Base-by-base conservation (phyloP, 2,888 invertebrate species). In the Cyrtodaria siliqua region DNA sequence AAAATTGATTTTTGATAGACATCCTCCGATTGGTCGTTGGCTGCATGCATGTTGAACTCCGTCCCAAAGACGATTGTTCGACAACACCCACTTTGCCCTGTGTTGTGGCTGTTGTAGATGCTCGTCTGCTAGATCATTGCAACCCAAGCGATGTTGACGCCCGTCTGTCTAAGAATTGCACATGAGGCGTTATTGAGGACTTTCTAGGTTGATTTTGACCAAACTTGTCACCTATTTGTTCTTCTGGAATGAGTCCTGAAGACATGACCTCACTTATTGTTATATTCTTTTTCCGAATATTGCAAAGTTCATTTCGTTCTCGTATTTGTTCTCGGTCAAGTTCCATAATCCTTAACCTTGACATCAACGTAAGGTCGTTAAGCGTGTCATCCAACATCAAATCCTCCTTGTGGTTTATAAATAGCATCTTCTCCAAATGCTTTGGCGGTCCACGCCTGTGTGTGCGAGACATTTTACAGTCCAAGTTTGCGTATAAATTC, bases 371-470 rank as follows among this genome's bases (percentile, higher is more conserved):
- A 12, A 87, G 72, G 16, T 80, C 69, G n/a, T 74, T 75, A 23
- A 87, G 52, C 52, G 71, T 76, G 40, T 79, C 74, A 38, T 78
- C 79, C 8, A 88, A 64, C 42, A 82, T 52, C 14, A 82, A 77
- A 18, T 88, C 87, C 56, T 88, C 87, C 50, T 85, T 86, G 60
- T 88, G 85, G 60, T 88, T 88, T 6, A 84, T 79, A 57, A 86
- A 85, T n/a, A 87, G 62, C 83, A 84, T 87, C 66, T 84, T 88
- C 69, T 88, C 87, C 62, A 88, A 61, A 53, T 84, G 74, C 60
- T 83, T 83, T 6, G 87, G 83, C 14, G 83, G 74, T 29, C 83
- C 79, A 20, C 70, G 70, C 49, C 77, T 85, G 60, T 73, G 69
- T 18, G 62, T 29, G 16, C 73, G 53, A 12, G 59, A 49, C 79